Evolutionary conservation across 2,888 invertebrate genomes (phyloP).

Genomic region (Hirtodrosophila histrioides): DNA sequence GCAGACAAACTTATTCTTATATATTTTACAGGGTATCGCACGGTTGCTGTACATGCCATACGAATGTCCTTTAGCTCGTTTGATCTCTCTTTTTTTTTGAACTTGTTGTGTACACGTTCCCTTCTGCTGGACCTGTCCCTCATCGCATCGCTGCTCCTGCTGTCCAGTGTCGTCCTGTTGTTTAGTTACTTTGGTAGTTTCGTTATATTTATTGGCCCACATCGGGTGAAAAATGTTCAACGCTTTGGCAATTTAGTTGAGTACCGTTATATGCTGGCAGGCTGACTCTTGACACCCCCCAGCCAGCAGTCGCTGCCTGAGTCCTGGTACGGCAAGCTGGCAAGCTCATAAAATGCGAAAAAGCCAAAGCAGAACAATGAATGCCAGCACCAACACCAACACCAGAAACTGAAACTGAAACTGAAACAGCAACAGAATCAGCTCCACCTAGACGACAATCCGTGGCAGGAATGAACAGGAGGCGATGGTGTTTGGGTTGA

Average conservation of each 20-base stretch:
- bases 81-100: conserved; percentile 29
- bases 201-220: conserved; percentile 84
- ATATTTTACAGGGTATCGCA: conserved; percentile 14
- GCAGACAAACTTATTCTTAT: not conserved
- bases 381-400: conserved; percentile 47
- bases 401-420: too few species aligned
- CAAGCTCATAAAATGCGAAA: conserved; percentile 73
- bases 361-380: conserved; percentile 71
- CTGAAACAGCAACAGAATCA: conserved; percentile 8
- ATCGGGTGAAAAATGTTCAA: conserved; percentile 83
- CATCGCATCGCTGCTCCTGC: conserved; percentile 8
- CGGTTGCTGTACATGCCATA: not conserved
- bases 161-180: conserved; percentile 61
- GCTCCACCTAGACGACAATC: conserved; percentile 47
- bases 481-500: not conserved
- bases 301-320: not conserved
- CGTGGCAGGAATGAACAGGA: conserved; percentile 10
- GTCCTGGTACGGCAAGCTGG: conserved; percentile 22
- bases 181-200: conserved; percentile 79
- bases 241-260: conserved; percentile 81
- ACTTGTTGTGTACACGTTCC: conserved; percentile 46
- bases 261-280: conserved; percentile 76
- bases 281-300: conserved; percentile 11
- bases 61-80: conserved; percentile 12
- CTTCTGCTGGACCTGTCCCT: conserved; percentile 12